Evolutionary conservation across 1,140 invertebrate species (phyloP), one percentile per base, ranked within the genome.

Genomic region (Phymastichus coffea): DNA sequence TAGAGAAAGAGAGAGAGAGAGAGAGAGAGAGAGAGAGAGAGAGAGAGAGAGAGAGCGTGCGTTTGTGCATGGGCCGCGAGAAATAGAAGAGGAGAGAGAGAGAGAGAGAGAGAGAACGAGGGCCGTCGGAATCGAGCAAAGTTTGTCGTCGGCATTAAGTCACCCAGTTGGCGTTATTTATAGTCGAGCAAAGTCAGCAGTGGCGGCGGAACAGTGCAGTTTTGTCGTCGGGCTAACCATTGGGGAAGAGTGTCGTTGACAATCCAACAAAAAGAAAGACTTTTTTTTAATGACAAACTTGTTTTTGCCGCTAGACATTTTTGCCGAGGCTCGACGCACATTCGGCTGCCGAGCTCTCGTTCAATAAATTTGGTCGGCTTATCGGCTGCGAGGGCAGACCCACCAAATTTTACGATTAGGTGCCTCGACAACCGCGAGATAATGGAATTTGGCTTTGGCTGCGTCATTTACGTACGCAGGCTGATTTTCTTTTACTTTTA

Each of bases 191-290:
- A 33, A 33, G 28, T 7, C 28, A n/a, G n/a, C n/a, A n/a, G n/a
- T n/a, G n/a, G n/a, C n/a, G n/a, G n/a, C n/a, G n/a, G n/a, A n/a
- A n/a, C n/a, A n/a, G n/a, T n/a, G n/a, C n/a, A n/a, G n/a, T n/a
- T n/a, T 69, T 66, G 62, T 61, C 43, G 52, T 44, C 48, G 25
- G 40, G 56, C 20, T 6, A 20, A 20, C n/a, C 60, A 23, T 23
- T 53, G 37, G 12, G 28, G 56, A 60, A 59, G 66, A 63, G 66
- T 70, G 66, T 65, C 65, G 63, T 56, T 70, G 68, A 70, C 68
- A 69, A 70, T 68, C 57, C 60, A 70, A 69, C 69, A 67, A 70
- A 70, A 70, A 66, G 63, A n/a, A n/a, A n/a, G n/a, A n/a, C n/a
- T n/a, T n/a, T n/a, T n/a, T n/a, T n/a, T n/a, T n/a, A n/a, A n/a